Evolutionary conservation across 2,888 invertebrate genomes (phyloP), one percentile per base, ranked within the genome.

Genomic region (Hirtodrosophila trivittata): DNA sequence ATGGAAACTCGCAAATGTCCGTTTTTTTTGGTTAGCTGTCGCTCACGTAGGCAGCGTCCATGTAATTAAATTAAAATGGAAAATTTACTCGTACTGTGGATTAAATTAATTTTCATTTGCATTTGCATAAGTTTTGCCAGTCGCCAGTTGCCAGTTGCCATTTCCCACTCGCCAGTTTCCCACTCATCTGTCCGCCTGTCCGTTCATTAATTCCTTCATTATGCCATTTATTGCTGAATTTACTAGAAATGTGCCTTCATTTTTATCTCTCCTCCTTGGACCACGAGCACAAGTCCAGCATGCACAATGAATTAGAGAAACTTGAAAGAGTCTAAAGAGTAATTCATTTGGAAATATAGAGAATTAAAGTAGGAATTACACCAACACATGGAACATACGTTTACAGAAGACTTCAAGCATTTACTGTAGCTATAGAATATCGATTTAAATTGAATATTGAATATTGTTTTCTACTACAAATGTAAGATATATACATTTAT

Each of bases 61-160:
- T 87, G 89, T 90, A 89, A 89, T 89, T 89, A 89, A 89, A 90
- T 90, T 90, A 90, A 89, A 89, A 89, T 89, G 88, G 88, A 89
- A 90, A 90, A 89, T 90, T 88, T 82, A 85, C 80, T 82, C 82
- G 80, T 88, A 87, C 87, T 87, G 88, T 77, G 89, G 89, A 89
- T 89, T 90, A 89, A 89, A 89, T 90, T 89, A 89, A 90, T 89
- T 89, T 89, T 88, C 89, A 90, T 90, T 89, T 90, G 90, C 89
- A 90, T 89, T 89, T 89, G 90, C 89, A 90, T 89, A 88, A 87
- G 89, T 86, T 89, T 69, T 47, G 42, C 50, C 66, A 75, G 67
- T 66, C 63, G 64, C 65, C 57, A 56, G 38, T 56, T 33, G 49
- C 32, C 43, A 45, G 28, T 58, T 43, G 10, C 13, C 50, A n/a